Evolutionary conservation across 2,113 vertebrate species (phyloP), one percentile per base, ranked within the genome.

Genomic region (Hippocampus abdominalis): DNA sequence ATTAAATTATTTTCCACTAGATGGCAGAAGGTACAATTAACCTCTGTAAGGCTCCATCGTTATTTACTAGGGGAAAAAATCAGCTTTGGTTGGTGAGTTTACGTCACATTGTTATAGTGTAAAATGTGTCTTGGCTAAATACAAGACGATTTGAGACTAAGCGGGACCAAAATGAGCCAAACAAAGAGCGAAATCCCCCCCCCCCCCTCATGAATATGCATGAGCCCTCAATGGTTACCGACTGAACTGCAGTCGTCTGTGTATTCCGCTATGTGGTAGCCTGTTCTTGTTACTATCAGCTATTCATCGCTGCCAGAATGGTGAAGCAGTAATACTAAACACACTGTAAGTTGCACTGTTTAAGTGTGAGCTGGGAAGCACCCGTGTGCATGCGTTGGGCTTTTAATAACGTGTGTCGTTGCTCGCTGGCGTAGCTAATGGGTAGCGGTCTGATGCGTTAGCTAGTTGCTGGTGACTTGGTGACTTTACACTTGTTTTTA

Each of bases 281-380:
- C 78, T 51, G 73, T 64, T 36, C 32, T 36, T 73, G 83, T 71
- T 79, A 70, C 73, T 68, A 70, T 46, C 75, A 69, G 64, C 75
- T 64, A 81, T 70, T 36, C 75, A 78, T 79, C 70, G 70, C 63
- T 69, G 70, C 69, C 82, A 88, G 84, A 79, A 92, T 92, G 90
- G 79, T 83, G 89, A 84, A 81, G 80, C 88, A 88, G 69, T 90
- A 90, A 85, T 80, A 86, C 49, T 78, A 69, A 72, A 78, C 69
- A 64, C 76, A 69, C 65, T 80, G 88, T 87, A 73, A 87, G 85
- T 86, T 15, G 27, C 70, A 56, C 71, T 74, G 77, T 72, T 48
- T n/a, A 11, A 36, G 9, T 64, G 2, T 15, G 11, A 44, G 61
- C 61, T 42, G 8, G n/a, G 12, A 40, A 11, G 63, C 42, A 20